Evolutionary conservation across 2,888 invertebrate genomes (phyloP), one percentile per base, ranked within the genome.

Genomic region (Drosophila kanekoi): DNA sequence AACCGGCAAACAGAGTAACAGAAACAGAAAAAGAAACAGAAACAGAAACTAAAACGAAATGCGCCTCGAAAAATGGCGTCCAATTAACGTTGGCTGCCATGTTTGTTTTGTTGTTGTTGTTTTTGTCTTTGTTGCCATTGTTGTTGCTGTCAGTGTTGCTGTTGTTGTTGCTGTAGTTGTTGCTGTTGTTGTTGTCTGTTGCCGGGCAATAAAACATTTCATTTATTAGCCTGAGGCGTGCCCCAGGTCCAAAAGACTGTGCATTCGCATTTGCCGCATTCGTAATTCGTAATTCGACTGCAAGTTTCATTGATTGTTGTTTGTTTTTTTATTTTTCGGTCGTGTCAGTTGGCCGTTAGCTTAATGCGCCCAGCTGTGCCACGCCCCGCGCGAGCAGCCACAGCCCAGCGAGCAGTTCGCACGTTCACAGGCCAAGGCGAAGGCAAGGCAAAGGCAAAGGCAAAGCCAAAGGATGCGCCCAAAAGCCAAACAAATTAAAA

Each of bases 161-260:
- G 28, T 41, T 41, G 48, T 11, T 38, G 41, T 5, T 10, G 13
- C 18, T 47, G 35, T 9, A 18, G 44, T 18, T 18, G 18, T 23
- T n/a, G n/a, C n/a, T n/a, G n/a, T n/a, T 33, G 47, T 32, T 56
- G 38, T 37, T 70, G 70, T 47, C 72, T 74, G 79, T 71, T 79
- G 87, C 80, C 66, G 78, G 80, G 84, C 86, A 87, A 87, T 87
- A 85, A 79, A 87, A 73, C 87, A 88, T 88, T 87, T 72, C 65
- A 71, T 73, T 88, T 83, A 75, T 78, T 77, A 77, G 72, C 77
- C 54, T 38, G 41, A 43, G 71, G 56, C 60, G 14, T 61, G 75
- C 38, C 60, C 48, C 58, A 11, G 41, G 41, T 48, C 28, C 61
- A 47, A 33, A 54, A 20, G 20, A 23, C 64, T 72, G 28, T 8